phyloP scores from a whole-genome alignment of 2,888 invertebrate species.

The Melolontha melolontha region DNA sequence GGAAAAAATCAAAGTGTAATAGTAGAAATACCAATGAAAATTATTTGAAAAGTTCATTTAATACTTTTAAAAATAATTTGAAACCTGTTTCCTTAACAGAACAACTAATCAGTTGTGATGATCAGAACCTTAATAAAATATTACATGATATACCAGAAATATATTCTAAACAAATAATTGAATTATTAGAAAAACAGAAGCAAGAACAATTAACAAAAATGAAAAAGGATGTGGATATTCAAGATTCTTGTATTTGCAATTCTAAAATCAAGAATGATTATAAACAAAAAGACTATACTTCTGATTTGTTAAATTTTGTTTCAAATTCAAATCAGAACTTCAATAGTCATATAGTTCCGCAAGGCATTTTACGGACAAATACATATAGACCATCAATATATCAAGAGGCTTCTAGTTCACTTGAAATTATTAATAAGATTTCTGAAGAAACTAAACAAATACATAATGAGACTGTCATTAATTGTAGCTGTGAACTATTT shows the following conservation, averaged over 20 bases:
- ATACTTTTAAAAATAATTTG: neutral
- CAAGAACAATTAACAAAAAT: constrained; percentile 46
- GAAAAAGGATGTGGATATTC: neutral
- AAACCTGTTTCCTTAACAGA: neutral
- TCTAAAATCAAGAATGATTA: neutral
- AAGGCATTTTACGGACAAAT: too few species aligned
- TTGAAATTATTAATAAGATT: neutral
- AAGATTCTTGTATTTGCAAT: neutral
- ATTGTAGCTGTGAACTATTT: constrained; percentile 27
- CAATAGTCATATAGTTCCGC: too few species aligned
- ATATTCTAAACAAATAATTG: constrained; percentile 57
- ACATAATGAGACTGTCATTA: neutral
- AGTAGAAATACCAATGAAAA: neutral
- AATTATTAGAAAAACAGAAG: constrained; percentile 55
- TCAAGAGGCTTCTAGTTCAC: neutral
- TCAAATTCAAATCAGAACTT: neutral
- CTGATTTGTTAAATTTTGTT: neutral
- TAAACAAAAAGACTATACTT: constrained; percentile 13
- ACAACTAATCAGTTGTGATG: constrained; percentile 12
- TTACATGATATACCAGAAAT: constrained; percentile 50
- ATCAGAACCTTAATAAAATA: constrained; percentile 39
- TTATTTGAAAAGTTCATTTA: neutral
- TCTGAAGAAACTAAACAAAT: neutral
- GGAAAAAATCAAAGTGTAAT: neutral
- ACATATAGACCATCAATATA: too few species aligned